These are phyloP conservation scores for Mesoligia furuncula DNA, from an alignment of 2,888 invertebrate species.

Conservation along the genomic window DNA sequence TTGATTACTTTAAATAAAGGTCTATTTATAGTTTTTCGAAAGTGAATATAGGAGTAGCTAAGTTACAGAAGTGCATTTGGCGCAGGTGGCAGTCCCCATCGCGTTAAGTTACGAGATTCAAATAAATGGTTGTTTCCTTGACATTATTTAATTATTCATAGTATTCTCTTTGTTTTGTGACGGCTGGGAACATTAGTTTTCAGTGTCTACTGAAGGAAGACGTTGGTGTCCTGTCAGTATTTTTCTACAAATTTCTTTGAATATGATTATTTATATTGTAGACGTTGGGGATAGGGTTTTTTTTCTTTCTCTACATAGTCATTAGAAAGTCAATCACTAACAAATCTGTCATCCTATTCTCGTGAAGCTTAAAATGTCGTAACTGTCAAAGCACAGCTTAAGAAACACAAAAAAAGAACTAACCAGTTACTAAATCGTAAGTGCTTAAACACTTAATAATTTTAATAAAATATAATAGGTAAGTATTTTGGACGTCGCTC, in stretches of 20 bases:
- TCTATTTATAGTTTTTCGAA: background rate
- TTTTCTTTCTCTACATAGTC: background rate
- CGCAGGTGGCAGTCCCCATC: slow-evolving; percentile 78
- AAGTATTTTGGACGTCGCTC: slow-evolving; percentile 76
- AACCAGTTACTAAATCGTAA: slow-evolving; percentile 31
- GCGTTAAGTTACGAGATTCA: slow-evolving; percentile 69
- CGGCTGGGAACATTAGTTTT: background rate
- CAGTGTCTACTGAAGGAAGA: background rate
- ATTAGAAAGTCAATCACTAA: background rate
- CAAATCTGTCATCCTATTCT: background rate
- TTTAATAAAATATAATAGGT: slow-evolving; percentile 75
- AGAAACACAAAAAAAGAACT: background rate
- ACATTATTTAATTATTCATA: slow-evolving; percentile 79
- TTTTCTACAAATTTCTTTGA: background rate
- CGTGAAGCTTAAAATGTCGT: slow-evolving; percentile 25
- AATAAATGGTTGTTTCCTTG: slow-evolving; percentile 73
- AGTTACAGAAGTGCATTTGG: slow-evolving; percentile 74
- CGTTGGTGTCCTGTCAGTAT: no score
- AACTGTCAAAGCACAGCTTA: slow-evolving; percentile 35
- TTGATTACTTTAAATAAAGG: background rate
- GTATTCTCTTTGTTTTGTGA: slow-evolving; percentile 48
- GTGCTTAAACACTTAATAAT: slow-evolving; percentile 65
- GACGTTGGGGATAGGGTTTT: background rate
- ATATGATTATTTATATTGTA: background rate
- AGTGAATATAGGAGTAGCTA: background rate